These are phyloP conservation scores for Chelonoidis abingdonii DNA, from an alignment of 2,113 vertebrate genomes.

Conservation along the genomic window DNA sequence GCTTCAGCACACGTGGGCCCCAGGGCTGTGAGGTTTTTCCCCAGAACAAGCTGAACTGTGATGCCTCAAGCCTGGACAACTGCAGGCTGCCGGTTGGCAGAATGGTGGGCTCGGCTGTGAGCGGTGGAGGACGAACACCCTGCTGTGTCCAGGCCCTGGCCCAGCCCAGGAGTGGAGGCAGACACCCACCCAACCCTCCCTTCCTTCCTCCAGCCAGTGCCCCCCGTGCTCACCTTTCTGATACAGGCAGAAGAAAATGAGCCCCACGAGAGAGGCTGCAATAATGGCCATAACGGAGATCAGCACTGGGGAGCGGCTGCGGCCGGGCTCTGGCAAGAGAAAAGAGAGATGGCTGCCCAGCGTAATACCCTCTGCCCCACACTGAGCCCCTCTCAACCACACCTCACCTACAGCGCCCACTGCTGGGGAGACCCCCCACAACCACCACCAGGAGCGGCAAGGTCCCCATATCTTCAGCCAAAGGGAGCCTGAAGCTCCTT, in stretches of 20 bases:
- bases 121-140: too few relatives aligned
- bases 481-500: not conserved
- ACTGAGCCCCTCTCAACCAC: accelerated
- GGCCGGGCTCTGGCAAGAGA: not conserved
- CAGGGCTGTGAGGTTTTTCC: too few relatives aligned
- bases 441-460: too few relatives aligned
- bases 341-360: accelerated
- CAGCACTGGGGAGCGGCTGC: conserved; percentile 5
- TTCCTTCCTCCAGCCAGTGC: not conserved
- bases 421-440: accelerated
- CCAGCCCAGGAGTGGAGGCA: not conserved
- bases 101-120: not conserved
- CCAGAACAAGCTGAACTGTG: too few relatives aligned
- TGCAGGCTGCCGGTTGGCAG: too few relatives aligned
- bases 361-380: too few relatives aligned
- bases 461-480: not conserved
- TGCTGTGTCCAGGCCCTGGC: not conserved
- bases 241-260: conserved; percentile 31
- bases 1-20: too few relatives aligned
- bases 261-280: not conserved
- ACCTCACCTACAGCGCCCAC: not conserved
- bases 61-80: too few relatives aligned
- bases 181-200: not conserved
- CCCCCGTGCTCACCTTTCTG: conserved; percentile 59
- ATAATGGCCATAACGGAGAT: not conserved